Conservation (phyloP, 1,140 invertebrate species). For the Rhysida immarginata region DNA sequence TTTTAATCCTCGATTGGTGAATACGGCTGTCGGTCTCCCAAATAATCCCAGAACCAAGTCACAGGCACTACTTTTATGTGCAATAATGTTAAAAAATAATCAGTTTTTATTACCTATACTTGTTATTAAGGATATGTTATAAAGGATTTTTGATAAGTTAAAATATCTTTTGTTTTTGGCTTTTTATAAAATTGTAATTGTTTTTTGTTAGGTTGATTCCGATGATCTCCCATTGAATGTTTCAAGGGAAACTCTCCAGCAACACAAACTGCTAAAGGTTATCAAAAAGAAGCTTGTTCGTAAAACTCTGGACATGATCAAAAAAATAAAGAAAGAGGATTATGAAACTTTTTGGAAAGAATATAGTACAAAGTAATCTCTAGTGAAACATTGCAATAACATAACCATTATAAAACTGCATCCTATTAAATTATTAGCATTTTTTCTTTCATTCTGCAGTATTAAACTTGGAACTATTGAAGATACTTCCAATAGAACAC, state of each 20-base stretch:
- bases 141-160: neutral
- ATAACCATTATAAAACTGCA: neutral
- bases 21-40: no score
- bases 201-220: conserved; percentile 54
- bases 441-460: conserved; percentile 27
- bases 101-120: no score
- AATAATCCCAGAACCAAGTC: no score
- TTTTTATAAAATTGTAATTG: neutral
- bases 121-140: no score
- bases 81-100: no score
- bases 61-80: no score
- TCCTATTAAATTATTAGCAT: neutral
- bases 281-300: conserved; percentile 98
- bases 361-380: conserved; percentile 83
- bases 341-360: conserved; percentile 97
- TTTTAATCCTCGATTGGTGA: no score
- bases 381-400: neutral
- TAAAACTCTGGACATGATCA: conserved; percentile 95
- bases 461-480: conserved; percentile 96
- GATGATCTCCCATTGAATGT: conserved; percentile 98
- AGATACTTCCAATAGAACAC: conserved; percentile 86
- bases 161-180: no score
- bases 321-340: conserved; percentile 83
- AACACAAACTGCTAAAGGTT: conserved; percentile 96
- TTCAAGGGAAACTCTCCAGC: conserved; percentile 86